A percentile compares a stretch with the other conserved stretches of the same genome.
These are phyloP conservation scores for Sympetrum striolatum DNA, from an alignment of 2,888 invertebrate species.

Conservation along the genomic window DNA sequence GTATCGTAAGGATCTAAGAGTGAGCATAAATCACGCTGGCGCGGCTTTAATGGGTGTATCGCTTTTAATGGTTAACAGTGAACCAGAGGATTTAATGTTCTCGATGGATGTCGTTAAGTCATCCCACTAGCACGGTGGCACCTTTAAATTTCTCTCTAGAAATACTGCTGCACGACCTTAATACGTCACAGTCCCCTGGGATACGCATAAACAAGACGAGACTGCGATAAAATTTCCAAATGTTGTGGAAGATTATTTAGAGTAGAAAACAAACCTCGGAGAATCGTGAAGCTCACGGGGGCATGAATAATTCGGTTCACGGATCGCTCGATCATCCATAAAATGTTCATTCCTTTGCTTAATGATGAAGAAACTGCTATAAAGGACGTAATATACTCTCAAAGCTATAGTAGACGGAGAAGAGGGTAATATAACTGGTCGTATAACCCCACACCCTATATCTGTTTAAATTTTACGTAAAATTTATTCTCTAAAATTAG, in stretches of 20 bases:
- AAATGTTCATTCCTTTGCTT: too few relatives aligned
- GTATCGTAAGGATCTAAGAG: neutral
- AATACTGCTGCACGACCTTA: neutral
- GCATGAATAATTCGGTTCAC: neutral
- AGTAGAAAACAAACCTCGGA: neutral
- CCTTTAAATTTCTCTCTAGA: neutral
- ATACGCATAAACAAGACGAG: neutral
- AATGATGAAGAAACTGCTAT: too few relatives aligned
- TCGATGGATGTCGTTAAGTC: slow-evolving; percentile 22
- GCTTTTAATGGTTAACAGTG: slow-evolving; percentile 16
- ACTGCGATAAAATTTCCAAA: neutral
- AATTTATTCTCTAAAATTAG: too few relatives aligned
- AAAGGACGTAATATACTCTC: too few relatives aligned
- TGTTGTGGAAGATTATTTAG: neutral
- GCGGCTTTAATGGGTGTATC: neutral
- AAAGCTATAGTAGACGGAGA: too few relatives aligned
- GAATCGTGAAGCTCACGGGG: neutral
- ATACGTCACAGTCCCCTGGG: neutral
- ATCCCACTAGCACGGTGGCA: slow-evolving; percentile 4
- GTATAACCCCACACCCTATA: too few relatives aligned
- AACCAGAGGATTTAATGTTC: neutral
- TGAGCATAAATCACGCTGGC: neutral
- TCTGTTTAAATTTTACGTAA: too few relatives aligned
- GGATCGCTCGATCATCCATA: neutral
- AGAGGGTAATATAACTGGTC: too few relatives aligned